Evolutionary conservation across 2,797 vertebrate species (phyloP), one percentile per base, ranked within the genome.

Genomic region (Acestrorhynchus altus): DNA sequence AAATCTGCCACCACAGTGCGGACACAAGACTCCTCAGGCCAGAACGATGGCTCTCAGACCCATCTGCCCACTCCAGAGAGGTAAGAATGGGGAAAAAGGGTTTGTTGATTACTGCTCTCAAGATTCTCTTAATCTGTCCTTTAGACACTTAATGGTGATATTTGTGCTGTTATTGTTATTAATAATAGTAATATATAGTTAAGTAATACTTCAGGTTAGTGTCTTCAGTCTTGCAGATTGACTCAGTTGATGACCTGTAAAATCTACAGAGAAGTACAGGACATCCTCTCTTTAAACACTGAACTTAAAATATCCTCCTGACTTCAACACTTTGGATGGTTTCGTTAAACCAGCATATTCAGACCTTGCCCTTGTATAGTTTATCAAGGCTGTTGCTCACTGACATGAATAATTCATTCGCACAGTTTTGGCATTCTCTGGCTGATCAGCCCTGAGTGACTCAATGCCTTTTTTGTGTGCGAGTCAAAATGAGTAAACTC

Each of bases 1-100:
- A 97, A 94, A 75, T 83, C 74, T 4, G 71, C 83, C 49, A 74
- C 89, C 0, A 72, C 93, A 31, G 95, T 93, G 83, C 94, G 91
- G 86, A 81, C 88, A 0, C 86, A 89, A 0, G 96, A 97, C 0
- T 26, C 59, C 7, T 75, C 87, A 0, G 31, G 84, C 9, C 40
- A 79, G 24, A 86, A 75, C 0, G 96, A 96, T 0, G 49, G 74
- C 0, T 31, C 81, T 83, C 83, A 89, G 0, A 82, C 87, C 24
- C 86, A 93, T 61, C 92, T 89, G 0, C 89, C 90, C 35, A 93
- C 93, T n/a, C 92, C 93, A 49, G 94, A 95, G 82, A 94, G 84
- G 94, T 95, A 89, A 70, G 8, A 42, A 13, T 2, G 11, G 24
- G 18, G 7, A 39, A 0, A 47, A 26, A 49, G 13, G 15, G n/a